A percentile compares a stretch with the other conserved stretches of the same genome.
These are phyloP conservation scores for Cirrhinus mrigala DNA, from an alignment of 2,797 vertebrate genomes.

Conservation along the genomic window DNA sequence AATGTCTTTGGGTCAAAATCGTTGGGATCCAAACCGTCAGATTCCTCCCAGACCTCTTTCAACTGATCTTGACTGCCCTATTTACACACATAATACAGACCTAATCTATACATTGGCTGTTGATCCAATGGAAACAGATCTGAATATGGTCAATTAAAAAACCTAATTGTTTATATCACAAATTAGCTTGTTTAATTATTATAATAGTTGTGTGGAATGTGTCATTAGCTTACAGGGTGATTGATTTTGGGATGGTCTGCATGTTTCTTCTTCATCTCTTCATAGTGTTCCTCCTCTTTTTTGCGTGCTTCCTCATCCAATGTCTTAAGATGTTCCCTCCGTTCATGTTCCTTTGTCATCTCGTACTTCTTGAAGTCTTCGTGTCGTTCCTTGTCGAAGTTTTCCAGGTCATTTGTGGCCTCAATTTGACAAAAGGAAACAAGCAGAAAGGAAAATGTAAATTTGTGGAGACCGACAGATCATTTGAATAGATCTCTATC, in stretches of 20 bases:
- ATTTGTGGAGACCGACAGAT: not conserved
- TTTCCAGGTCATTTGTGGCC: slow-evolving; percentile 90
- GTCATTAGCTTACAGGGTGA: slow-evolving; percentile 77
- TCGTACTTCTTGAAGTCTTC: slow-evolving; percentile 94
- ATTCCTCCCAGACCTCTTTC: slow-evolving; percentile 94
- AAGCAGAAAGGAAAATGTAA: not conserved
- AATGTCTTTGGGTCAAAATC: slow-evolving; percentile 95
- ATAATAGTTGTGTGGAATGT: not conserved
- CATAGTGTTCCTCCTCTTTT: slow-evolving; percentile 85
- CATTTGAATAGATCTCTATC: not conserved
- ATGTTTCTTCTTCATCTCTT: slow-evolving; percentile 92
- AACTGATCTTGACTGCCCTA: slow-evolving; percentile 95
- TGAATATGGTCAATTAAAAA: not conserved
- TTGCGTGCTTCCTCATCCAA: slow-evolving; percentile 86
- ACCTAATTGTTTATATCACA: not conserved
- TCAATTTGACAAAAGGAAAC: slow-evolving; percentile 59
- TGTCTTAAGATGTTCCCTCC: slow-evolving; percentile 86
- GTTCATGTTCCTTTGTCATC: slow-evolving; percentile 93
- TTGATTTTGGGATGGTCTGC: slow-evolving; percentile 91
- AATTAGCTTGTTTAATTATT: not conserved
- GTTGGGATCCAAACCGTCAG: slow-evolving; percentile 91
- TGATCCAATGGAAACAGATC: not conserved
- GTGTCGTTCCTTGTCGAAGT: slow-evolving; percentile 88
- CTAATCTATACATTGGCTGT: not conserved
- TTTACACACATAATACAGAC: slow-evolving; percentile 55